A percentile compares a stretch with the other conserved stretches of the same genome.
Conservation (phyloP, 2,797 vertebrate genomes). For the Nannoperca obscura region DNA sequence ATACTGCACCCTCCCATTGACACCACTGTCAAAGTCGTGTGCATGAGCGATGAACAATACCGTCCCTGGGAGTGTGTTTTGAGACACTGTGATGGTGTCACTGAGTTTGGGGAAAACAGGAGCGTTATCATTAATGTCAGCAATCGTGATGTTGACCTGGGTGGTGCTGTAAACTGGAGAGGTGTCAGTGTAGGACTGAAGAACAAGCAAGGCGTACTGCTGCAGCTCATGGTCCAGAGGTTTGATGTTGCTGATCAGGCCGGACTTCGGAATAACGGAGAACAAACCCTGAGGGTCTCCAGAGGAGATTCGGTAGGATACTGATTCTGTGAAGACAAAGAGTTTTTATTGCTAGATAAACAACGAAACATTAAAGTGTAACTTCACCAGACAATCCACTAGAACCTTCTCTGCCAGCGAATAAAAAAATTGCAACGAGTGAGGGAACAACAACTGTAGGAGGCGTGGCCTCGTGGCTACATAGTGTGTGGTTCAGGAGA, state of each 20-base stretch:
- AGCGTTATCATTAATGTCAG: slow-evolving; percentile 91
- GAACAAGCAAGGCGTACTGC: slow-evolving; percentile 82
- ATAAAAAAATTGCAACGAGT: too few species aligned
- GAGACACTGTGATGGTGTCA: slow-evolving; percentile 84
- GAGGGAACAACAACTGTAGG: too few species aligned
- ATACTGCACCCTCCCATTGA: slow-evolving; percentile 89
- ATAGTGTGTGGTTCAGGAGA: too few species aligned
- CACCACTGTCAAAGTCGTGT: slow-evolving; percentile 89
- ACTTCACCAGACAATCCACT: too few species aligned
- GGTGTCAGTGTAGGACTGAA: slow-evolving; percentile 87
- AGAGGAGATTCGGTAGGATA: slow-evolving; percentile 91
- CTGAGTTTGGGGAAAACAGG: slow-evolving; percentile 84
- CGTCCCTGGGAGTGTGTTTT: slow-evolving; percentile 84
- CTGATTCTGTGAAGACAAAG: slow-evolving; percentile 73
- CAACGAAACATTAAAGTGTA: background rate
- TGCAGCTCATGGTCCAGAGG: slow-evolving; percentile 90
- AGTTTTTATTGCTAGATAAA: background rate
- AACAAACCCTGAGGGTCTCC: slow-evolving; percentile 89
- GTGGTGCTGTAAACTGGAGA: slow-evolving; percentile 87
- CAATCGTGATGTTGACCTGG: slow-evolving; percentile 89
- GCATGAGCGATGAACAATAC: slow-evolving; percentile 91
- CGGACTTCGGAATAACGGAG: slow-evolving; percentile 86
- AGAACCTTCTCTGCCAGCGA: too few species aligned
- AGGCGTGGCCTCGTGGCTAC: too few species aligned
- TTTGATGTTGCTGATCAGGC: slow-evolving; percentile 86